Base-by-base conservation (phyloP, 2,113 vertebrate genomes). In the Nerophis lumbriciformis region DNA sequence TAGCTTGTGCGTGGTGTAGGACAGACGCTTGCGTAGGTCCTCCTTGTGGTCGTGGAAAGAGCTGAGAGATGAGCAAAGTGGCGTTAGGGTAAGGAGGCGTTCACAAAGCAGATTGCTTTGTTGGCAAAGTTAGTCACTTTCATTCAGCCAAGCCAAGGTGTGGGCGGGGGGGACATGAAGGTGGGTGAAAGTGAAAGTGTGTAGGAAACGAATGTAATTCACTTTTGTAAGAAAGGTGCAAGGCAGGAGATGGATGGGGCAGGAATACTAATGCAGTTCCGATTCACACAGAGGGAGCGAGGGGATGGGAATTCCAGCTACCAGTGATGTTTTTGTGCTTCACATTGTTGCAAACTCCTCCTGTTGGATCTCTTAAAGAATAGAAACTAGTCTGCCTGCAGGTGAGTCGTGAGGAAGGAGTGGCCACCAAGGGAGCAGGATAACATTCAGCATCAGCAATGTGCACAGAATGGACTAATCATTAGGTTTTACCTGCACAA, bases 1-100 rank as follows among this genome's bases (percentile, higher is more conserved):
- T 87, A 99, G 90, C 78, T 93, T 96, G 88, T 96, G 94, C 56
- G 95, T 93, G 64, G 94, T 95, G 84, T 93, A 95, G 1, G 93
- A 93, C 53, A 99, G 93, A 53, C 91, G 94, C 83, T 96, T 98
- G 53, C 94, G 94, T 80, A 98, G 92, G 88, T 98, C 94, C 60
- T 97, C 95, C 85, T 97, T 98, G 92, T 97, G 94, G 85, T 98
- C 95, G 76, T 96, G 94, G 82, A 94, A 82, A 66, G 92, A 93
- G 75, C 97, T 99, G 85, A 76, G 28, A 19, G 35, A 82, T 83
- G 71, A 47, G 47, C 28, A 38, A 54, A 6, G 54, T 39, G 21
- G 50, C 59, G 64, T 57, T 12, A 45, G 28, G 66, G 69, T 63
- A 59, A 63, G 63, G 36, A 39, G 59, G 47, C 49, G 47, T 39